Base-by-base conservation (phyloP, 2,113 vertebrate genomes). In the Heloderma charlesbogerti region DNA sequence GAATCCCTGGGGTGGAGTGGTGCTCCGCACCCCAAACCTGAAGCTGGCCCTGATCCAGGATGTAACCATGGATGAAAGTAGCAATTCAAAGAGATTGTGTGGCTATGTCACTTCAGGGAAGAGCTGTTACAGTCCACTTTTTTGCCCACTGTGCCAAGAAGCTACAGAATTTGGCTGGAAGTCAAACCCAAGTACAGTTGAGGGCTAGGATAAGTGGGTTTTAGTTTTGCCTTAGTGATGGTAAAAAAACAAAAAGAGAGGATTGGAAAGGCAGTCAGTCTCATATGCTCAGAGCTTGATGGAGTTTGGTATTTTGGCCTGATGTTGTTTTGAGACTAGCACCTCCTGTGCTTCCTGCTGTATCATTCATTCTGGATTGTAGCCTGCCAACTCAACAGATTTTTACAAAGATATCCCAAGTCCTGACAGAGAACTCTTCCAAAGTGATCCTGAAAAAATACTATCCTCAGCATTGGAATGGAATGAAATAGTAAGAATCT, bases 401-500 rank as follows among this genome's bases (percentile, higher is more conserved):
- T 48, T 69, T 79, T 45, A 45, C 15, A 69, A 45, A 81, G 45
- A 57, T 87, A 27, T 57, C 3, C 6, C 22, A 45, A 20, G 8
- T 51, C 40, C 37, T 67, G 37, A 67, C 37, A 67, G 13, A 15
- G 2, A 3, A 43, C 37, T 67, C 16, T 85, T 85, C 43, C 40
- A 71, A 67, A 69, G 37, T 69, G 60, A 85, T 43, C 9, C 20
- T 66, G 6, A 5, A 86, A 86, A 54, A 71, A 37, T 31, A 6
- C 9, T 60, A 2, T 37, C 37, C 15, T 88, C 27, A 66, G 18
- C 29, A 84, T n/a, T 57, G 15, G 34, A 71, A 78, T 57, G 40
- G 54, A 80, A 86, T 71, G 6, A 20, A 75, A 81, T 7, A 86
- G 60, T 43, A 84, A 83, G 66, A n/a, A 77, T 87, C 95, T 97